Percentiles rank a stretch among this genome's conserved stretches.
These are phyloP conservation scores for Lampris megalopsis DNA, from an alignment of 2,113 vertebrate genomes.

Conservation along the genomic window DNA sequence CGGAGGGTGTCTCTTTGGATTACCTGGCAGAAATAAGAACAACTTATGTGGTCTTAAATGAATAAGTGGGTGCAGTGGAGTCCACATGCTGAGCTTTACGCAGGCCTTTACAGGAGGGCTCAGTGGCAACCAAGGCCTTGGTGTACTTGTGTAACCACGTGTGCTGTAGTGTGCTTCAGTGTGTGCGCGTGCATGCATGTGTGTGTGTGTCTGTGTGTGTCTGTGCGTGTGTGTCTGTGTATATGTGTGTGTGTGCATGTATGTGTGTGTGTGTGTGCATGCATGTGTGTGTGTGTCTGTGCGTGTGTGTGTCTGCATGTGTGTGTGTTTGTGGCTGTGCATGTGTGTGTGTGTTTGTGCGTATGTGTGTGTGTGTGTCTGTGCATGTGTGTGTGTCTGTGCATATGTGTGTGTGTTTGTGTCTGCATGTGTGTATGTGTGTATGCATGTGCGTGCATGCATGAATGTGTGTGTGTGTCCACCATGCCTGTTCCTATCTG, in stretches of 20 bases:
- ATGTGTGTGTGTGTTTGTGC: background rate
- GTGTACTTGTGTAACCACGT: conserved; percentile 3
- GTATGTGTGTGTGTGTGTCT: background rate
- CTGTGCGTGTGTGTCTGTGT: background rate
- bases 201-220: conserved; percentile 10
- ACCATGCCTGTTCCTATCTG: too few relatives aligned
- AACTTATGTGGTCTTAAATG: conserved; percentile 4
- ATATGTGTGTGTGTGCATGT: background rate
- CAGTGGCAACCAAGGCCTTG: background rate
- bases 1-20: conserved; percentile 16
- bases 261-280: background rate
- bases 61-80: background rate
- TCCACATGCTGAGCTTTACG: background rate
- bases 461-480: background rate
- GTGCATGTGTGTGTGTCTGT: background rate
- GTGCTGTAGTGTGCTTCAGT: background rate
- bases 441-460: background rate
- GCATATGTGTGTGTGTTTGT: too few relatives aligned
- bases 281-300: background rate
- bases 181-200: background rate
- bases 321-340: too few relatives aligned
- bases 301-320: too few relatives aligned
- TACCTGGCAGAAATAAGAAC: conserved; percentile 20
- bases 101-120: too few relatives aligned
- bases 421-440: background rate